Evolutionary conservation across 2,888 invertebrate genomes (phyloP).

Genomic region (Plemyria rubiginata): DNA sequence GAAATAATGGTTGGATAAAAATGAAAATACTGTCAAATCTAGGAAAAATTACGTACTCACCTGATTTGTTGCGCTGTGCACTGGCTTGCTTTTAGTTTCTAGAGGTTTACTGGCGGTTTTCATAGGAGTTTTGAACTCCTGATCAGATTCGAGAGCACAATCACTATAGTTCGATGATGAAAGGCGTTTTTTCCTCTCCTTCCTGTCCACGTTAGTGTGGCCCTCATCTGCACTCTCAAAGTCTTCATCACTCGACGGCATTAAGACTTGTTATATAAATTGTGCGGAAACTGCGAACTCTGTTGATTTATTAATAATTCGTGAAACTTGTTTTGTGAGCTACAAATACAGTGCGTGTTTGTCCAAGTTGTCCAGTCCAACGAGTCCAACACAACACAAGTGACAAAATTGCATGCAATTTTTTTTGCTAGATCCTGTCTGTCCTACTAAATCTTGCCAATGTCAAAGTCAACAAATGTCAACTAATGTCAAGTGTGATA

Average conservation of each 20-base stretch:
- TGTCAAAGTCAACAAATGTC: no score
- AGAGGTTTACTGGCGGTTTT: constrained; percentile 24
- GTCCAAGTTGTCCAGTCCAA: no score
- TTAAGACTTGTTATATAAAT: constrained; percentile 46
- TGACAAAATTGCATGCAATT: no score
- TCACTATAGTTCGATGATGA: constrained; percentile 77
- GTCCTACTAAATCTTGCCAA: no score
- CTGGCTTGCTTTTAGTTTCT: constrained; percentile 32
- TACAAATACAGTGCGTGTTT: no score
- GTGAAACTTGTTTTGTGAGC: not conserved
- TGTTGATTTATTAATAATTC: no score
- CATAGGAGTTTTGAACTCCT: constrained; percentile 45
- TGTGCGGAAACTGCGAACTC: not conserved
- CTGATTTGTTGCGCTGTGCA: constrained; percentile 28
- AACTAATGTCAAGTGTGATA: no score
- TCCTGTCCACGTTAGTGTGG: constrained; percentile 63
- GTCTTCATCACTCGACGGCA: constrained; percentile 90
- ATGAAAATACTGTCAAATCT: not conserved
- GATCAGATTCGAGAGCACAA: constrained; percentile 59
- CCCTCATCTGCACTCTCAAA: constrained; percentile 92
- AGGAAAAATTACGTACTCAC: constrained; percentile 26
- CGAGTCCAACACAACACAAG: no score
- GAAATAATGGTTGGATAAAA: no score
- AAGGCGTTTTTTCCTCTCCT: constrained; percentile 66
- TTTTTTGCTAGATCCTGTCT: no score